Conservation (phyloP, 1,140 invertebrate genomes). For the Calliopsis andreniformis region DNA sequence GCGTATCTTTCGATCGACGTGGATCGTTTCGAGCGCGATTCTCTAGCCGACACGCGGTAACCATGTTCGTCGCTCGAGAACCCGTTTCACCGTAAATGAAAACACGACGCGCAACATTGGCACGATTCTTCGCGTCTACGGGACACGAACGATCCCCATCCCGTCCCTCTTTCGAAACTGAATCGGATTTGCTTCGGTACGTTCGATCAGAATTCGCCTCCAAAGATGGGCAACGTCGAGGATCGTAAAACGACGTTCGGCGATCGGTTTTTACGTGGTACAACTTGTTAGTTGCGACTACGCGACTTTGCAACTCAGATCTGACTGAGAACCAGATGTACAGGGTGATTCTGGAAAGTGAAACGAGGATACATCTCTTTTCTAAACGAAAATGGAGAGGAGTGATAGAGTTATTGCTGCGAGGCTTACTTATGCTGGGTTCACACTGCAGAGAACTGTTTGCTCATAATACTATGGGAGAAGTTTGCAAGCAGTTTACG, state of each 20-base stretch:
- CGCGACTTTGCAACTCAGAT: too few species aligned
- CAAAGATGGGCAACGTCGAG: conserved; percentile 21
- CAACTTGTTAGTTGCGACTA: neutral
- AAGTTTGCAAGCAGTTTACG: too few species aligned
- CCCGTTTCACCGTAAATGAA: conserved; percentile 55
- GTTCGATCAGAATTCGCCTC: conserved; percentile 24
- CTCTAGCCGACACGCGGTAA: conserved; percentile 13
- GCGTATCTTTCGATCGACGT: neutral
- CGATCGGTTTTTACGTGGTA: neutral
- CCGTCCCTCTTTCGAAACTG: conserved; percentile 19
- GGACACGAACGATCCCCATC: neutral
- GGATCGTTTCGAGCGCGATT: conserved; percentile 11
- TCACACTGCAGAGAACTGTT: too few species aligned
- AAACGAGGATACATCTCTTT: too few species aligned
- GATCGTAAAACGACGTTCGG: neutral
- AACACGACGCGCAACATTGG: conserved; percentile 37
- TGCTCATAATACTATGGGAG: too few species aligned
- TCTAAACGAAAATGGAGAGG: neutral
- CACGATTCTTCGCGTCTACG: conserved; percentile 48
- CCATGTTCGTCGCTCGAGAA: conserved; percentile 39
- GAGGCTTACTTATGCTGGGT: too few species aligned
- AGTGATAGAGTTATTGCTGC: too few species aligned
- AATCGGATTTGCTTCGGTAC: conserved; percentile 12
- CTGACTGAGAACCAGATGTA: too few species aligned
- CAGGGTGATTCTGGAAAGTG: too few species aligned